These are phyloP conservation scores for Cairina moschata DNA, from an alignment of 2,113 vertebrate genomes.

Conservation along the genomic window DNA sequence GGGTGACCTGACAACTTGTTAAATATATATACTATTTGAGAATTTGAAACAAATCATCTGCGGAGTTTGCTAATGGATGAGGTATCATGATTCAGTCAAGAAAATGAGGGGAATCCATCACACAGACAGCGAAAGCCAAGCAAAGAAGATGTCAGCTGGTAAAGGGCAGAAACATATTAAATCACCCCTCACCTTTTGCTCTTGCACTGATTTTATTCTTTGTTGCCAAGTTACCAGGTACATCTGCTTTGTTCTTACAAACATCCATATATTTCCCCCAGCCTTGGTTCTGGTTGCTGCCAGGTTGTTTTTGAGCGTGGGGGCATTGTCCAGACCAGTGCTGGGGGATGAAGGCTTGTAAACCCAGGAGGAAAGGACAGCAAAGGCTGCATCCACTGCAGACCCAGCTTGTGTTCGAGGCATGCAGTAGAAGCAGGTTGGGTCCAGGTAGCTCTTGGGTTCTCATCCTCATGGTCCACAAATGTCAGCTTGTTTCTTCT, in stretches of 20 bases:
- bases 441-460: neutral
- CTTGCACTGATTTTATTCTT: constrained; percentile 37
- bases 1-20: neutral
- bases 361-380: neutral
- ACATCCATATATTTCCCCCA: neutral
- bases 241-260: constrained; percentile 5
- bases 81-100: constrained; percentile 21
- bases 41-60: neutral
- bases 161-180: constrained; percentile 54
- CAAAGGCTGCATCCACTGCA: neutral
- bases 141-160: constrained; percentile 24
- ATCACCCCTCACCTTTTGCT: constrained; percentile 62
- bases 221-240: constrained; percentile 60
- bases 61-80: neutral
- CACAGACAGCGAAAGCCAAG: constrained; percentile 7
- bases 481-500: neutral
- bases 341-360: neutral
- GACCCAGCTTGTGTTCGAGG: accelerated
- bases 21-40: neutral
- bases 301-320: neutral
- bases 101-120: constrained; percentile 29
- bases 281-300: neutral
- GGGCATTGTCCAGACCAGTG: neutral
- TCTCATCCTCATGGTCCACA: neutral
- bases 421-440: neutral